Evolutionary conservation across 2,113 vertebrate species (phyloP).

Genomic region (Pluvialis apricaria): DNA sequence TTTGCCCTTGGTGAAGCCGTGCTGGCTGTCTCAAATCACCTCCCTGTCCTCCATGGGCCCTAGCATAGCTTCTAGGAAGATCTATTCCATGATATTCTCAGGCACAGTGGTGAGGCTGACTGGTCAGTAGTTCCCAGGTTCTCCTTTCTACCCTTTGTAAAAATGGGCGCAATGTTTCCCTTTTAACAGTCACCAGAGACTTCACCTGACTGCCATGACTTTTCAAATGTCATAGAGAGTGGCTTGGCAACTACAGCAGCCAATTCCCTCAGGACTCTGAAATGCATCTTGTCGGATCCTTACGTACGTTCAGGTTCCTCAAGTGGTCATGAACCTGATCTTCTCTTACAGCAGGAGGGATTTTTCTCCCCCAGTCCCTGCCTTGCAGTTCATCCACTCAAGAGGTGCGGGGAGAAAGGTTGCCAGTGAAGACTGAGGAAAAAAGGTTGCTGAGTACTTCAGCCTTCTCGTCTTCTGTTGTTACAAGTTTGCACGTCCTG

Average conservation of each 20-base stretch:
- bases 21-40: neutral
- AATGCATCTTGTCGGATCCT: neutral
- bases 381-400: no score
- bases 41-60: neutral
- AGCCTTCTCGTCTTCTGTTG: neutral
- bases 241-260: neutral
- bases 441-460: neutral
- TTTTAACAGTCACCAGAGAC: neutral
- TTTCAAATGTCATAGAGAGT: neutral
- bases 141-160: neutral
- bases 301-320: neutral
- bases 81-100: neutral
- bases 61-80: neutral
- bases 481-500: neutral
- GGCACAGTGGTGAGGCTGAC: neutral
- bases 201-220: neutral
- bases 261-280: neutral
- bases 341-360: no score
- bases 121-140: neutral
- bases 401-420: neutral
- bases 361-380: neutral
- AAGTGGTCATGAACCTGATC: no score
- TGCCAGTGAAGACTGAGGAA: neutral
- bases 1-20: neutral
- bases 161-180: neutral